These are phyloP conservation scores for Aegotheles bennettii DNA, from an alignment of 2,113 vertebrate species.

Conservation along the genomic window DNA sequence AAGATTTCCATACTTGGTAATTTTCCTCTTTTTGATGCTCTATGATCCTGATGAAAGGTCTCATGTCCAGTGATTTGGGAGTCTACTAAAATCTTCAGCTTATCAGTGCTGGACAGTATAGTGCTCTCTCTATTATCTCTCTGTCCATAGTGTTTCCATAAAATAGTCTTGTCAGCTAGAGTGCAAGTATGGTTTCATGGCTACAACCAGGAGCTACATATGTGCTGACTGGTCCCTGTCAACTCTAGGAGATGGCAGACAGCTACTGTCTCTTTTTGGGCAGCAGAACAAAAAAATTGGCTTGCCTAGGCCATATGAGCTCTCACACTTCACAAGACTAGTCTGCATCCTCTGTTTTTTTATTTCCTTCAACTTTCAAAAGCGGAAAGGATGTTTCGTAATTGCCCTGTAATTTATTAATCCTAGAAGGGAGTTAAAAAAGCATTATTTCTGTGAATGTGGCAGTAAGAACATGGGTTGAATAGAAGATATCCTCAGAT, in stretches of 20 bases:
- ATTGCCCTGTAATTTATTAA: neutral
- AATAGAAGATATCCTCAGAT: neutral
- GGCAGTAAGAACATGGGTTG: neutral
- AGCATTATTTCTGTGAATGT: neutral
- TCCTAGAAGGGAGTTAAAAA: neutral
- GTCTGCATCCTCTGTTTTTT: neutral
- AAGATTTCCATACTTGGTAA: neutral
- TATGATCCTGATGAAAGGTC: neutral
- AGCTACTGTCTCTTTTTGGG: neutral
- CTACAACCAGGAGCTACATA: neutral
- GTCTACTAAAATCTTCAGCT: neutral
- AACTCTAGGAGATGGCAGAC: neutral
- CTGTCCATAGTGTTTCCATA: neutral
- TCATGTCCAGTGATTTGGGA: neutral
- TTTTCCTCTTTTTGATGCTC: neutral
- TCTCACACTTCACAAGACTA: neutral
- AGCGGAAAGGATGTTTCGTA: neutral
- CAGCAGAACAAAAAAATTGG: neutral
- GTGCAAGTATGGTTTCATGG: neutral
- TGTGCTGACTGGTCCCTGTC: neutral
- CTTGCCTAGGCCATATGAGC: neutral
- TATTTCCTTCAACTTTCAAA: neutral
- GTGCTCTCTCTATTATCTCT: neutral
- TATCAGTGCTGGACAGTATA: neutral
- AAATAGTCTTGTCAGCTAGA: neutral